phyloP scores from a whole-genome alignment of 2,888 invertebrate genomes.

The Lasioglossum pauxillum region DNA sequence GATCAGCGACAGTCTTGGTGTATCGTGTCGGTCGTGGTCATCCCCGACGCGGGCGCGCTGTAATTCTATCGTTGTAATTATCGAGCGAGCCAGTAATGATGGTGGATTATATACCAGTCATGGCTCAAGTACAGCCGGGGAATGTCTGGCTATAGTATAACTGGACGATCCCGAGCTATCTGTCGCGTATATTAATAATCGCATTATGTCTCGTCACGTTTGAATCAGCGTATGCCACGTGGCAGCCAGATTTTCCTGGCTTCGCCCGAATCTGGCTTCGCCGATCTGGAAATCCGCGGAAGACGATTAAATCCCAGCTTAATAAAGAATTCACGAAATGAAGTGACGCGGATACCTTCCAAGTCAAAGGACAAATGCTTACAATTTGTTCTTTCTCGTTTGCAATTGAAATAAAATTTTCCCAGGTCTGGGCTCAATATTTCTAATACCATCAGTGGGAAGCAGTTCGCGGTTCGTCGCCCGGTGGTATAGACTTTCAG shows the following conservation, averaged over 20 bases:
- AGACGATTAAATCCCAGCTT: neutral
- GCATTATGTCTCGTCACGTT: slow-evolving; percentile 32
- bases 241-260: neutral
- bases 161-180: slow-evolving; percentile 22
- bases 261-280: too few species aligned
- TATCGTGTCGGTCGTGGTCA: slow-evolving; percentile 12
- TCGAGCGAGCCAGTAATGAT: slow-evolving; percentile 42
- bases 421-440: neutral
- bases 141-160: slow-evolving; percentile 42
- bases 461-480: neutral
- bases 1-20: slow-evolving; percentile 44
- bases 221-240: neutral
- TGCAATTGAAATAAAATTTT: neutral
- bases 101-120: slow-evolving; percentile 50
- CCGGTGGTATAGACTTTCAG: neutral
- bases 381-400: too few species aligned
- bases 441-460: neutral
- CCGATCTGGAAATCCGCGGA: neutral
- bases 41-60: slow-evolving; percentile 20
- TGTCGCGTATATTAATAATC: slow-evolving; percentile 39
- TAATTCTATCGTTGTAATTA: slow-evolving; percentile 61
- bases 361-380: too few species aligned
- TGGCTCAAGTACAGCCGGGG: slow-evolving; percentile 29
- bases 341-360: neutral
- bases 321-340: neutral